Evolutionary conservation across 2,888 invertebrate species (phyloP), one percentile per base, ranked within the genome.

Genomic region (Caenorhabditis macrosperma): DNA sequence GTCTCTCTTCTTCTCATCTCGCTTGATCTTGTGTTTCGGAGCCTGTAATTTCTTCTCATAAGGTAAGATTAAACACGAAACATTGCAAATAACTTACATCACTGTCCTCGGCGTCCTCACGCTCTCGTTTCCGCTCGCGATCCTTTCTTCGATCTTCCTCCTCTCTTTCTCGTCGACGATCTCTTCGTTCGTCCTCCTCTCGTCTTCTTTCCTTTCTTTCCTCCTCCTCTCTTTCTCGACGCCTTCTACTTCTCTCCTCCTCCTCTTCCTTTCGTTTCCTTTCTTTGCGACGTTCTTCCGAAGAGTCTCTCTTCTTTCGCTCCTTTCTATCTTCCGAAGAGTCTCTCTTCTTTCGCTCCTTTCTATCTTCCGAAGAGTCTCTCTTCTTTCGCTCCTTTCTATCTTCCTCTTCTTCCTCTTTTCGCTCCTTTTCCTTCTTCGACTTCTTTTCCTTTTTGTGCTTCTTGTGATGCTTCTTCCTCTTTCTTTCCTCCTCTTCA

Each of bases 251-350:
- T n/a, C n/a, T n/a, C n/a, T n/a, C n/a, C n/a, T n/a, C n/a, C n/a
- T n/a, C n/a, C n/a, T n/a, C n/a, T n/a, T n/a, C n/a, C n/a, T n/a
- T n/a, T n/a, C n/a, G n/a, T n/a, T n/a, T n/a, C n/a, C n/a, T n/a
- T n/a, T n/a, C n/a, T 17, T 55, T 57, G 6, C 35, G 20, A 7
- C 30, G 41, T 26, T 81, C 76, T 60, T 80, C 82, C 52, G 67
- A 60, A 61, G 83, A 84, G 30, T 86, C 80, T 59, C 35, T 64
- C 46, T 83, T 81, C 67, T 83, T 86, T n/a, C 80, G 78, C 63
- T 86, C 84, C 59, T 84, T 84, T 9, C 82, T 72, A 26, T 82
- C 81, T 41, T 82, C n/a, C n/a, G n/a, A n/a, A n/a, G n/a, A n/a
- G n/a, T n/a, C n/a, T n/a, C n/a, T n/a, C n/a, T 54, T 54, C 46